Conservation (phyloP, 1,140 invertebrate genomes). For the Cardiocondyla obscurior region DNA sequence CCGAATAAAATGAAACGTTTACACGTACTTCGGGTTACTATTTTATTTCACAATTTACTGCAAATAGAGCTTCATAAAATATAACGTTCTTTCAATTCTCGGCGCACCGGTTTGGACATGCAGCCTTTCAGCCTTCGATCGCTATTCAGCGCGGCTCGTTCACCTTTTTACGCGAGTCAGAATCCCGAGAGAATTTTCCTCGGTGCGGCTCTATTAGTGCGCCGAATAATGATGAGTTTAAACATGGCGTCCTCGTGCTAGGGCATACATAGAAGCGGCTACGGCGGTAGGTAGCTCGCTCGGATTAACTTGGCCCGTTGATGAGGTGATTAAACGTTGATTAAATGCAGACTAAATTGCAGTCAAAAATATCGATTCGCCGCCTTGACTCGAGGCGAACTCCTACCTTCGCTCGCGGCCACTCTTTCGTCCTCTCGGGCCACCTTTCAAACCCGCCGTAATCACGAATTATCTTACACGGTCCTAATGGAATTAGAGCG, state of each 20-base stretch:
- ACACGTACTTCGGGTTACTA: background rate
- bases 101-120: background rate
- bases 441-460: conserved; percentile 66
- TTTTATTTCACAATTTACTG: conserved; percentile 22
- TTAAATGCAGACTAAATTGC: conserved; percentile 81
- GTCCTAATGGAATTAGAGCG: conserved; percentile 73
- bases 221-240: conserved; percentile 77
- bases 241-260: conserved; percentile 75
- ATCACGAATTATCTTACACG: conserved; percentile 72
- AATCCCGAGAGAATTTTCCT: conserved; percentile 62
- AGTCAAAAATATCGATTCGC: conserved; percentile 80
- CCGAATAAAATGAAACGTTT: conserved; percentile 10
- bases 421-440: conserved; percentile 24
- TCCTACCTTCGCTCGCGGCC: background rate
- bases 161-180: conserved; percentile 65
- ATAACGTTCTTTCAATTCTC: conserved; percentile 46
- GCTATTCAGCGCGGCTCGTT: conserved; percentile 44
- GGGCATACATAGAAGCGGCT: conserved; percentile 61
- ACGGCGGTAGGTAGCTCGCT: conserved; percentile 72
- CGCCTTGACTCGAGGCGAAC: conserved; percentile 55
- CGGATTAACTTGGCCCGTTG: conserved; percentile 77
- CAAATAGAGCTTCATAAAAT: conserved; percentile 38
- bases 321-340: conserved; percentile 82
- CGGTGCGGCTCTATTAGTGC: conserved; percentile 66
- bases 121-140: conserved; percentile 50